Base-by-base conservation (phyloP, 2,113 vertebrate genomes). In the Brachyistius frenatus region DNA sequence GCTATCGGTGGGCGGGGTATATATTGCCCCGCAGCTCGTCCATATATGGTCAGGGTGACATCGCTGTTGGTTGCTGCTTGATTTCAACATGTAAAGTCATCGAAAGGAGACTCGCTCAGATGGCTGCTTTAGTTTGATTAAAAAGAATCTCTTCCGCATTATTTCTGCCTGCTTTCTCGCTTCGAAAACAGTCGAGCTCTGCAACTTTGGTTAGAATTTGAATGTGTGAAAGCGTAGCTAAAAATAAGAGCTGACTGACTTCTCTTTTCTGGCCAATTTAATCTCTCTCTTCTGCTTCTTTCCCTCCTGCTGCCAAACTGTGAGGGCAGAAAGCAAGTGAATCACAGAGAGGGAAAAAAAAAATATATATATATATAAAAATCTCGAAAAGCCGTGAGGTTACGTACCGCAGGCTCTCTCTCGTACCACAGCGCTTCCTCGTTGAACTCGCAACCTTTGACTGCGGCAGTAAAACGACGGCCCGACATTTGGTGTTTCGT, bases 141-240 rank as follows among this genome's bases (percentile, higher is more conserved):
- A 23, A 23, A 23, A 36, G 32, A 46, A 33, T 5, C n/a, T 6
- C 5, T 32, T 16, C 16, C 15, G 8, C 30, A 31, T 66, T 13
- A 60, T 35, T 57, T 68, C 46, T 55, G 9, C 14, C 4, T 63
- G 39, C 13, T 68, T 66, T 65, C 47, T 52, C 3, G 5, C 9
- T 53, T 13, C 16, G 33, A 5, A 68, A 7, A 37, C 13, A 14
- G 41, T 16, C 3, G 47, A 63, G 23, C 32, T 66, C 36, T 69
- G 13, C 1, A 44, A 39, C 41, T 71, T 32, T 5, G 3, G 9
- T 39, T 65, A 31, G 50, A 54, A 64, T 44, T 74, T 52, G 5
- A 57, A 66, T 23, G 67, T 84, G 80, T 84, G 78, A 81, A 79
- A 83, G 46, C 33, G 2, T 41, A 63, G 46, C 80, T 81, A 81